Evolutionary conservation across 2,888 invertebrate genomes (phyloP).

Genomic region (Quadriops clusia): DNA sequence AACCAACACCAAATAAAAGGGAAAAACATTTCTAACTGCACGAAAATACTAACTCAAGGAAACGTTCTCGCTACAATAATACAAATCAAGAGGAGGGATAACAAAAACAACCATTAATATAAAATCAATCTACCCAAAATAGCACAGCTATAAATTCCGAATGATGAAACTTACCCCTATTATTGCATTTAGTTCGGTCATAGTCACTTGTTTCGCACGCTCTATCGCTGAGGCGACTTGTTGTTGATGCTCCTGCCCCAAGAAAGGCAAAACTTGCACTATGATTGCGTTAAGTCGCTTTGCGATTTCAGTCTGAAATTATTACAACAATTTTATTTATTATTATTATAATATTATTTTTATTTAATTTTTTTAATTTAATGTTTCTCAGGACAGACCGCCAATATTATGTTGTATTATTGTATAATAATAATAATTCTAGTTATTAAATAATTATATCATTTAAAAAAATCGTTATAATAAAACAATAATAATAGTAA

Average conservation of each 20-base stretch:
- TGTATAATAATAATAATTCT: no score
- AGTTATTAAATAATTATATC: no score
- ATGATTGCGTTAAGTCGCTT: slow-evolving; percentile 89
- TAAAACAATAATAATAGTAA: no score
- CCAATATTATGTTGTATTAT: no score
- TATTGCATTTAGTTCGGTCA: slow-evolving; percentile 88
- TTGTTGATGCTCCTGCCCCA: slow-evolving; percentile 84
- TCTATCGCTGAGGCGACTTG: slow-evolving; percentile 89
- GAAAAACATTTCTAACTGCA: slow-evolving; percentile 7
- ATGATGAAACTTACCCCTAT: slow-evolving; percentile 65
- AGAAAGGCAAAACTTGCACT: slow-evolving; percentile 85
- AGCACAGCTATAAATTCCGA: slow-evolving; percentile 5
- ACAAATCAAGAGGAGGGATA: slow-evolving; percentile 7
- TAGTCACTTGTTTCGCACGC: slow-evolving; percentile 88
- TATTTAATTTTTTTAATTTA: no score
- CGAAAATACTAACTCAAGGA: slow-evolving; percentile 12
- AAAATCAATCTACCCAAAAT: slow-evolving; percentile 5
- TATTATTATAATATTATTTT: no score
- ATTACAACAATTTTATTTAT: no score
- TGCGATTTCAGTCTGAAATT: slow-evolving; percentile 84
- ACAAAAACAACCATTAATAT: slow-evolving; percentile 6
- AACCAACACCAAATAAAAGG: slow-evolving; percentile 23
- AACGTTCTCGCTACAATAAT: slow-evolving; percentile 8
- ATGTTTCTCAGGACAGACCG: no score
- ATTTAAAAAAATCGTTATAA: no score